Evolutionary conservation across 1,140 invertebrate species (phyloP), one percentile per base, ranked within the genome.

Genomic region (Papilio glaucus): DNA sequence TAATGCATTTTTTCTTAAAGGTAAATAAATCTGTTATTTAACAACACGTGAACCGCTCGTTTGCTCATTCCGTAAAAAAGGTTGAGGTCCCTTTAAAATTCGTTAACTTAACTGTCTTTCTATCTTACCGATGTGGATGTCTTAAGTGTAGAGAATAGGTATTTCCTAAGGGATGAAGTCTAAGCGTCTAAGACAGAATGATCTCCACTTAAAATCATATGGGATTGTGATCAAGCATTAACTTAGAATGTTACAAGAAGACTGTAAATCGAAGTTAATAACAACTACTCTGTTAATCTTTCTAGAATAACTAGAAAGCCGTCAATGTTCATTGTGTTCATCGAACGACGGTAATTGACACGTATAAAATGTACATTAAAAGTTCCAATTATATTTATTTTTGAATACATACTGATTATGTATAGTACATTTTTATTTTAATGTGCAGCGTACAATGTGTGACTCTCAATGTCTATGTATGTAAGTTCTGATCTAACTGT

Each of bases 291-390:
- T 49, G 45, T 49, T 18, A 49, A 8, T 49, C 39, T 13, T 41
- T 49, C 18, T 49, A 49, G 45, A 49, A 49, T 49, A 15, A 49
- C 18, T 21, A 15, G 21, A 49, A 49, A 49, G 15, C 45, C 45
- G 15, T 49, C 18, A 15, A 15, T 15, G 42, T 45, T 6, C 42
- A 45, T 45, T 7, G 18, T 18, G 45, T 49, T 49, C 45, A 49
- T 49, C 45, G 45, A 21, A 49, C 8, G 2, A 18, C 18, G 15
- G 45, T 18, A 21, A 49, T 49, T 49, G 21, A 15, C 15, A 49
- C 21, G 2, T 33, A 3, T 33, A 33, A 33, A 33, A 3, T 33
- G 2, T 33, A 3, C 29, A 33, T 33, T 33, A 33, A 6, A 33
- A 33, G 29, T 33, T 3, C 29, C 29, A 33, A 33, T 33, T 33